Base-by-base conservation (phyloP, 1,140 invertebrate species). In the Drosophila nikananu region DNA sequence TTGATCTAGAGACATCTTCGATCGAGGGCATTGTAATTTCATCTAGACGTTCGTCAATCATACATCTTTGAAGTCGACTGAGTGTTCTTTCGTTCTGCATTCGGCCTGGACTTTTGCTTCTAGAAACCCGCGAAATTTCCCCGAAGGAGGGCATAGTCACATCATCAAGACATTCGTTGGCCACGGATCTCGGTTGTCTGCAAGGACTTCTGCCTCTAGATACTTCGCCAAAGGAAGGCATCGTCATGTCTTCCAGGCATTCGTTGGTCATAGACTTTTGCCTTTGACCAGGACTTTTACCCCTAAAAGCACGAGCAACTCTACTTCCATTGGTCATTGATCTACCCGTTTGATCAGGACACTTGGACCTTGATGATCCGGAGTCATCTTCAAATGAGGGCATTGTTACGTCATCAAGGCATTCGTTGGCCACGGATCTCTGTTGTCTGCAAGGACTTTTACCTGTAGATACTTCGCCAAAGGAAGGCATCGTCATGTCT, bases 121-220 rank as follows among this genome's bases (percentile, higher is more conserved):
- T 23, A 2, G 39, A 37, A 10, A 12, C 7, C 3, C 15, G 27
- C 3, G 44, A 39, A 17, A 23, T 13, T 4, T 37, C 59, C 2
- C 30, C 32, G 10, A 46, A 35, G 2, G 44, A 58, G 3, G 80
- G 80, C 23, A 59, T 77, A 30, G 39, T 61, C 8, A 71, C 46
- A 10, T 41, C 39, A 17, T 41, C 7, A 2, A 41, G 17, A 1
- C 19, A 59, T 27, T 79, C 72, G 4, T 48, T 57, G 8, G 49
- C n/a, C 15, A 60, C 7, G 2, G 58, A 19, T 9, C 15, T 21
- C 2, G 21, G 58, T 41, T 32, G 30, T 32, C 30, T 32, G 7
- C 30, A 32, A 32, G 30, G 30, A 35, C 32, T 35, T 0, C 2
- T 35, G 32, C 32, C 32, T 35, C 9, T 12, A 12, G 32, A 35